phyloP scores from a whole-genome alignment of 2,113 vertebrate genomes.

The Galeopterus variegatus region DNA sequence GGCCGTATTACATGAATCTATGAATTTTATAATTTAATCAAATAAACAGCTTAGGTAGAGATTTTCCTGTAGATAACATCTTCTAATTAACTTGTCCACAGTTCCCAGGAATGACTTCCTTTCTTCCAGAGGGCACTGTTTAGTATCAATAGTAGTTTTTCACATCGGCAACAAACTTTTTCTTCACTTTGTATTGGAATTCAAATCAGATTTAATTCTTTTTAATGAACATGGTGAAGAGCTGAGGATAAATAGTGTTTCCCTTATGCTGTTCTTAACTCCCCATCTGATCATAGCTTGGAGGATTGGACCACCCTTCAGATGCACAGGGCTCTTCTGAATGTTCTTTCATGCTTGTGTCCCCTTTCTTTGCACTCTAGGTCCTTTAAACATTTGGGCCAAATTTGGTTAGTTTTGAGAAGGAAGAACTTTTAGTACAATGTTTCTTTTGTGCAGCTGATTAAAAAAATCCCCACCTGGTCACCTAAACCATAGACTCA shows the following conservation, averaged over 20 bases:
- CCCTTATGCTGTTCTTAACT: not conserved
- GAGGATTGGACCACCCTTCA: not conserved
- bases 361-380: not conserved
- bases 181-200: not conserved
- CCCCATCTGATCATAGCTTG: not conserved
- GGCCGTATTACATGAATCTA: slow-evolving; percentile 1
- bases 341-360: not conserved
- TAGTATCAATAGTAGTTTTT: slow-evolving; percentile 9
- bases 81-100: slow-evolving; percentile 36
- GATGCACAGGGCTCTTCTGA: not conserved
- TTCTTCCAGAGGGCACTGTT: not conserved
- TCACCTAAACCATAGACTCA: not conserved
- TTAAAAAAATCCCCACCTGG: not conserved
- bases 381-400: not conserved
- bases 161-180: not conserved
- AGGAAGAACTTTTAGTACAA: not conserved
- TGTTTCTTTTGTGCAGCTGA: slow-evolving; percentile 25
- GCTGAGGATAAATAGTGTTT: not conserved
- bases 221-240: not conserved
- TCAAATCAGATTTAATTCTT: slow-evolving; percentile 26
- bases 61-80: slow-evolving; percentile 51
- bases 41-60: slow-evolving; percentile 24
- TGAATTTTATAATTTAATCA: slow-evolving; percentile 64
- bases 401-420: slow-evolving; percentile 1
- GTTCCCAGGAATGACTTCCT: slow-evolving; percentile 39